Conservation (phyloP, 2,888 invertebrate species). For the Acrobasis suavella region DNA sequence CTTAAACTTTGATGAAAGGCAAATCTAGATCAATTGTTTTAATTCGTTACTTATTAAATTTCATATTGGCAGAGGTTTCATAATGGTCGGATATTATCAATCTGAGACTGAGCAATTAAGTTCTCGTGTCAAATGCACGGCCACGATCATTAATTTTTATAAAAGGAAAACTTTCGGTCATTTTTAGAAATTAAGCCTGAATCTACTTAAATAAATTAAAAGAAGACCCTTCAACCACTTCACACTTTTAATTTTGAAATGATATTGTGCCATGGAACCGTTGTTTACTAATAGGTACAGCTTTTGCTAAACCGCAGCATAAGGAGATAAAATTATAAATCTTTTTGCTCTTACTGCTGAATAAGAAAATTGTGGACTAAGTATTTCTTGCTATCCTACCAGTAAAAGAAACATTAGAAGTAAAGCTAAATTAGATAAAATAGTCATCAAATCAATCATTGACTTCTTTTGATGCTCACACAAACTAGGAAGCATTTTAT, state of each 20-base stretch:
- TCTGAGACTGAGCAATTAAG: conserved; percentile 32
- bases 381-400: too few relatives aligned
- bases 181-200: conserved; percentile 42
- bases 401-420: too few relatives aligned
- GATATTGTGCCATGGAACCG: not conserved
- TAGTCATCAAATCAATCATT: too few relatives aligned
- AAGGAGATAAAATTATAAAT: too few relatives aligned
- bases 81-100: conserved; percentile 26
- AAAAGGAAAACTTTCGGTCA: conserved; percentile 42
- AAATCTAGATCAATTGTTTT: conserved; percentile 8
- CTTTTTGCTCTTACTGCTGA: too few relatives aligned
- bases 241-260: conserved; percentile 18
- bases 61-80: conserved; percentile 22
- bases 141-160: conserved; percentile 47
- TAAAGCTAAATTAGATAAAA: too few relatives aligned
- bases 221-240: conserved; percentile 28
- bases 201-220: conserved; percentile 35
- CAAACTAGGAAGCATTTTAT: too few relatives aligned
- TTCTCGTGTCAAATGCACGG: conserved; percentile 43
- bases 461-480: too few relatives aligned
- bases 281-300: too few relatives aligned
- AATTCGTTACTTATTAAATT: conserved; percentile 5
- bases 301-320: too few relatives aligned
- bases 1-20: conserved; percentile 2
- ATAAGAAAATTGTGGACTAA: too few relatives aligned